Evolutionary conservation across 2,113 vertebrate species (phyloP).

Genomic region (Noturus placidus): DNA sequence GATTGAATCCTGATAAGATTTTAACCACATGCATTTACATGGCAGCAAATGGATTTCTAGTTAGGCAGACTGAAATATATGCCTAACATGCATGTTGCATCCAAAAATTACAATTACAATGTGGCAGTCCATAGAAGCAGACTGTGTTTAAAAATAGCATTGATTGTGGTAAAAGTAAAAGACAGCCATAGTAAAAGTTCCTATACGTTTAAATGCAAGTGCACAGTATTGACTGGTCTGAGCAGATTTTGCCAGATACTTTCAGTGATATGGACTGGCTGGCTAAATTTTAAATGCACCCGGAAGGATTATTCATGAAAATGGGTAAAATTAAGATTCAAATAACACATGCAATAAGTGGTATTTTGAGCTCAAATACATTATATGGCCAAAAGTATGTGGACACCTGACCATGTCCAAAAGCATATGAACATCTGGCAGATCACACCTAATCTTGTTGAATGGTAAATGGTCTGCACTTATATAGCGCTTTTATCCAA

Average conservation of each 20-base stretch:
- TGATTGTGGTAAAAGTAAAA: not conserved
- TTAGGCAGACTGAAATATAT: not conserved
- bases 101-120: no score
- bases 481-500: no score
- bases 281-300: not conserved
- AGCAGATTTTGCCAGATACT: not conserved
- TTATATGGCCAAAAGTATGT: not conserved
- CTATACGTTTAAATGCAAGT: no score
- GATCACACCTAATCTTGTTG: not conserved
- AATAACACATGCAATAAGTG: not conserved
- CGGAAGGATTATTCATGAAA: not conserved
- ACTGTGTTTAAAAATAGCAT: not conserved
- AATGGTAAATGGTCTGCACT: no score
- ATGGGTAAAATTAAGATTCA: not conserved
- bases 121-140: not conserved
- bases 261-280: not conserved
- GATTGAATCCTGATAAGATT: no score
- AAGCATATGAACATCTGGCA: no score
- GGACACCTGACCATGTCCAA: not conserved
- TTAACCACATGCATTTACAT: not conserved
- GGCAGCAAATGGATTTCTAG: not conserved
- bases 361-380: not conserved
- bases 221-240: not conserved
- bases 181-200: not conserved
- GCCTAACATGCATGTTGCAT: not conserved